Evolutionary conservation across 2,888 invertebrate genomes (phyloP).

Genomic region (Chrysodeixis includens): DNA sequence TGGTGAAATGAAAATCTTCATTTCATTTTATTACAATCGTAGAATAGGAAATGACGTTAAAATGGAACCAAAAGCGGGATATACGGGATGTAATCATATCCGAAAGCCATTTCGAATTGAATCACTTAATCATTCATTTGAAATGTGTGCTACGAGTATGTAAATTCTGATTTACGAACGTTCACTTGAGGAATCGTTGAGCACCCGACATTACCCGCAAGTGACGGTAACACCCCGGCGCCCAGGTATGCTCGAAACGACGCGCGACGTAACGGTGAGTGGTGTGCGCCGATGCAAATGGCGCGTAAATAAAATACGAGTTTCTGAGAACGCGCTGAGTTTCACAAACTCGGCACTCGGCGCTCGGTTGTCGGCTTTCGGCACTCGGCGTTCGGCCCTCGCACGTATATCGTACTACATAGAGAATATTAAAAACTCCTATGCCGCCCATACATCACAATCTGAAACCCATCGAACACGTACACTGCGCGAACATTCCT

Average conservation of each 20-base stretch:
- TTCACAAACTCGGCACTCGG: conserved; percentile 44
- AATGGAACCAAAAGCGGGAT: background rate
- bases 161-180: conserved; percentile 47
- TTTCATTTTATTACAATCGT: background rate
- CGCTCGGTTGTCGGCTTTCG: conserved; percentile 12
- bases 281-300: conserved; percentile 72
- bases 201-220: conserved; percentile 35
- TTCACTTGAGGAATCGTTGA: conserved; percentile 37
- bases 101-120: conserved; percentile 44
- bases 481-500: conserved; percentile 38
- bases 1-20: background rate
- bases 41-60: background rate
- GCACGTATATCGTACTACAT: conserved; percentile 63
- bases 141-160: conserved; percentile 18
- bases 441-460: conserved; percentile 59
- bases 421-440: conserved; percentile 67
- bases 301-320: conserved; percentile 83
- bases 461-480: conserved; percentile 58
- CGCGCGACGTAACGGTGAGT: conserved; percentile 58
- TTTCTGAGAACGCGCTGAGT: conserved; percentile 54
- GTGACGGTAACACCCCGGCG: conserved; percentile 48
- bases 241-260: conserved; percentile 51
- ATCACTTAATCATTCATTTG: conserved; percentile 41
- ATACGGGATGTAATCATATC: conserved; percentile 10
- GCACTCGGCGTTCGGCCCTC: conserved; percentile 14